These are phyloP conservation scores for Clinocottus analis DNA, from an alignment of 2,113 vertebrate genomes.

Conservation along the genomic window DNA sequence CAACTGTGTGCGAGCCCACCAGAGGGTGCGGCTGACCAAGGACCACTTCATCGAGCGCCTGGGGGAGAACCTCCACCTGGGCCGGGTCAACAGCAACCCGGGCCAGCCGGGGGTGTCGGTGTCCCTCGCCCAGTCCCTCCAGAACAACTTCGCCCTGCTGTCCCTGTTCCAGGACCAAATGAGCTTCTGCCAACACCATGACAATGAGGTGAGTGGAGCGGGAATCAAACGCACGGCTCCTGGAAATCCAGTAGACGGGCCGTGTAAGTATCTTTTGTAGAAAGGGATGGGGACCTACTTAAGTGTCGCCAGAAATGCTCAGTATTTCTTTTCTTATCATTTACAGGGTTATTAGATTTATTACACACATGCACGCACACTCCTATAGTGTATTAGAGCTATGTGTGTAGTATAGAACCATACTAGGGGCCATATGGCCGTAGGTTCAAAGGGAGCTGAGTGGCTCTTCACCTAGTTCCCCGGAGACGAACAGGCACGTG, in stretches of 20 bases:
- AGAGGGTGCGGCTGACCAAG: conserved; percentile 93
- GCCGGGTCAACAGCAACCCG: conserved; percentile 63
- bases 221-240: too few species aligned
- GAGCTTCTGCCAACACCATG: conserved; percentile 88
- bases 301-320: background rate
- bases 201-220: conserved; percentile 82
- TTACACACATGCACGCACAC: background rate
- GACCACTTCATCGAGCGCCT: conserved; percentile 94
- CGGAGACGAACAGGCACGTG: conserved; percentile 68
- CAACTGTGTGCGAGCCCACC: conserved; percentile 94
- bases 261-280: too few species aligned
- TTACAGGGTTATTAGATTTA: background rate
- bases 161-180: conserved; percentile 88
- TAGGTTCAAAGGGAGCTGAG: conserved; percentile 74
- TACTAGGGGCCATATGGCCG: conserved; percentile 74
- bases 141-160: conserved; percentile 88
- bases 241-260: too few species aligned
- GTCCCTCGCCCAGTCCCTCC: conserved; percentile 85
- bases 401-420: conserved; percentile 46
- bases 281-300: background rate
- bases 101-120: conserved; percentile 64
- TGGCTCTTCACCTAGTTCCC: conserved; percentile 80
- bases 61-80: conserved; percentile 76
- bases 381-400: conserved; percentile 45
- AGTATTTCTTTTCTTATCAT: too few species aligned